Conservation (phyloP, 2,888 invertebrate genomes). For the Agelastica alni region DNA sequence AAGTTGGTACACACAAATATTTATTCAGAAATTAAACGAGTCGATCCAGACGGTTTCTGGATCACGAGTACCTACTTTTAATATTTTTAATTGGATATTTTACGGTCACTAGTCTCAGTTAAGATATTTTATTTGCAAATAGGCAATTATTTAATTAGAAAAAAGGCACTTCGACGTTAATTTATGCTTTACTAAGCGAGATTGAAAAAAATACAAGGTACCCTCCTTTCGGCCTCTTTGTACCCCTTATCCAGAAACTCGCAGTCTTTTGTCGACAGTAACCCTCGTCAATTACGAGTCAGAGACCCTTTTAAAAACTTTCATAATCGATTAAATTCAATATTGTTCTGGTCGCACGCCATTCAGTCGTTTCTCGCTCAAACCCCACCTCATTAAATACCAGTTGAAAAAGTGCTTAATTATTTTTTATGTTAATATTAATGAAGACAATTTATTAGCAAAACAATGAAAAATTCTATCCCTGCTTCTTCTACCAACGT, state of each 20-base stretch:
- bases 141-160: slow-evolving; percentile 8
- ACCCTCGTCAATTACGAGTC: slow-evolving; percentile 23
- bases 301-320: slow-evolving; percentile 24
- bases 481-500: too few species aligned
- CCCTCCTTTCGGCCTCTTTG: neutral
- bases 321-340: slow-evolving; percentile 28
- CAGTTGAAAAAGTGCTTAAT: slow-evolving; percentile 15
- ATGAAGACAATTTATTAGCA: too few species aligned
- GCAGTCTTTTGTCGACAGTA: slow-evolving; percentile 16
- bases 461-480: too few species aligned
- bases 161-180: slow-evolving; percentile 6
- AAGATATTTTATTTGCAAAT: too few species aligned
- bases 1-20: too few species aligned
- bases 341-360: slow-evolving; percentile 22
- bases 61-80: too few species aligned
- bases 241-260: neutral
- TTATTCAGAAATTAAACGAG: too few species aligned
- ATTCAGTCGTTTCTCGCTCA: slow-evolving; percentile 7
- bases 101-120: too few species aligned
- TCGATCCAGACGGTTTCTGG: too few species aligned
- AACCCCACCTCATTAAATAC: slow-evolving; percentile 19
- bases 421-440: slow-evolving; percentile 22
- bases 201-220: slow-evolving; percentile 8
- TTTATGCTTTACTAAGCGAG: neutral
- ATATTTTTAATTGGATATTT: too few species aligned